A percentile compares a stretch with the other conserved stretches of the same genome.
Evolutionary conservation across 2,113 vertebrate species (phyloP).

Genomic region (Saccopteryx leptura): DNA sequence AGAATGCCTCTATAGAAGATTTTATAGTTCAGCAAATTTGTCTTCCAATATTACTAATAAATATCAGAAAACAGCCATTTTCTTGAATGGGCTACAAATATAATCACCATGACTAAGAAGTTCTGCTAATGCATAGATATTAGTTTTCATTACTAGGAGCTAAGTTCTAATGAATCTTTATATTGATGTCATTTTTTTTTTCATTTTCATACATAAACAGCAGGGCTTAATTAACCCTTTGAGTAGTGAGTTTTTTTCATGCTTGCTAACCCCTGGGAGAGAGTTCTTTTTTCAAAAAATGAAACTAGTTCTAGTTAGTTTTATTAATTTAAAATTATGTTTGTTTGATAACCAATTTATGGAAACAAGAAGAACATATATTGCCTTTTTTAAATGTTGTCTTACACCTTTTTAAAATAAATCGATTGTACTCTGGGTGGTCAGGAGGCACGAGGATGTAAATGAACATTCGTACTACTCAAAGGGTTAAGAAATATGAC

Average conservation of each 20-base stretch:
- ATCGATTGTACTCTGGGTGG: too few relatives aligned
- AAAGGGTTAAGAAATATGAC: neutral
- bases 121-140: neutral
- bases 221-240: neutral
- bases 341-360: too few relatives aligned
- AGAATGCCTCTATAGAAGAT: neutral
- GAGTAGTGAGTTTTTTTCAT: too few relatives aligned
- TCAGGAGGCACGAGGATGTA: too few relatives aligned
- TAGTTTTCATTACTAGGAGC: neutral
- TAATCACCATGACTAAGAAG: neutral
- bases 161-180: constrained; percentile 2
- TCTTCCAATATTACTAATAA: neutral
- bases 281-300: too few relatives aligned
- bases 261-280: too few relatives aligned
- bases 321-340: too few relatives aligned
- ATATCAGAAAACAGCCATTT: neutral
- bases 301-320: too few relatives aligned
- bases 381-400: too few relatives aligned
- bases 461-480: too few relatives aligned
- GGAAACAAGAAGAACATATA: too few relatives aligned
- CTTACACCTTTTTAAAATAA: too few relatives aligned
- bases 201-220: neutral
- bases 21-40: neutral
- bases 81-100: neutral
- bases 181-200: neutral